These are phyloP conservation scores for Sesia apiformis DNA, from an alignment of 2,888 invertebrate genomes.

Conservation along the genomic window DNA sequence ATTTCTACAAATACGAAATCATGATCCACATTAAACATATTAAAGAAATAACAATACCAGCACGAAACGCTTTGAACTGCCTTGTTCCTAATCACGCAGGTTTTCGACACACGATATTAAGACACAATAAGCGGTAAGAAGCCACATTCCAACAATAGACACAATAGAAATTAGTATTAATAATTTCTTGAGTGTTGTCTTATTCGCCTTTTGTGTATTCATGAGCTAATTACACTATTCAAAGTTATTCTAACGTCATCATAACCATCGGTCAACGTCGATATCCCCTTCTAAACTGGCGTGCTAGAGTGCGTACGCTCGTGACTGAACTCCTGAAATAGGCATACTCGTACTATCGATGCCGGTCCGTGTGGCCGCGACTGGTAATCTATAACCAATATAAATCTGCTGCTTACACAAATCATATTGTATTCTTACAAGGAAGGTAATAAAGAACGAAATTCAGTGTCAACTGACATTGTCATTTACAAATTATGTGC, in stretches of 20 bases:
- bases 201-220: slow-evolving; percentile 51
- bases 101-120: too few species aligned
- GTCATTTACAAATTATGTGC: slow-evolving; percentile 25
- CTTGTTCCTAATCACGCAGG: too few species aligned
- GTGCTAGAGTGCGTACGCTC: slow-evolving; percentile 46
- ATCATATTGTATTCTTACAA: slow-evolving; percentile 22
- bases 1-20: too few species aligned
- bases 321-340: slow-evolving; percentile 67
- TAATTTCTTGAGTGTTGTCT: slow-evolving; percentile 35
- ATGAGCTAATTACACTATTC: slow-evolving; percentile 66
- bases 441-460: slow-evolving; percentile 31
- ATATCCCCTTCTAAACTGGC: slow-evolving; percentile 54
- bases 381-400: slow-evolving; percentile 13
- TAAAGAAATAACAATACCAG: too few species aligned
- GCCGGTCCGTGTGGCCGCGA: slow-evolving; percentile 44
- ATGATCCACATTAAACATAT: too few species aligned
- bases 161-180: slow-evolving; percentile 26
- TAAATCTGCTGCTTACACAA: neutral
- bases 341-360: slow-evolving; percentile 44
- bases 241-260: slow-evolving; percentile 65
- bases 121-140: slow-evolving; percentile 25
- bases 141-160: slow-evolving; percentile 14
- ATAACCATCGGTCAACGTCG: slow-evolving; percentile 65
- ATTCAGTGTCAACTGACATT: slow-evolving; percentile 33
- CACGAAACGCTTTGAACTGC: too few species aligned